These are phyloP conservation scores for Ficedula albicollis DNA, from an alignment of 2,797 vertebrate genomes.

Conservation along the genomic window DNA sequence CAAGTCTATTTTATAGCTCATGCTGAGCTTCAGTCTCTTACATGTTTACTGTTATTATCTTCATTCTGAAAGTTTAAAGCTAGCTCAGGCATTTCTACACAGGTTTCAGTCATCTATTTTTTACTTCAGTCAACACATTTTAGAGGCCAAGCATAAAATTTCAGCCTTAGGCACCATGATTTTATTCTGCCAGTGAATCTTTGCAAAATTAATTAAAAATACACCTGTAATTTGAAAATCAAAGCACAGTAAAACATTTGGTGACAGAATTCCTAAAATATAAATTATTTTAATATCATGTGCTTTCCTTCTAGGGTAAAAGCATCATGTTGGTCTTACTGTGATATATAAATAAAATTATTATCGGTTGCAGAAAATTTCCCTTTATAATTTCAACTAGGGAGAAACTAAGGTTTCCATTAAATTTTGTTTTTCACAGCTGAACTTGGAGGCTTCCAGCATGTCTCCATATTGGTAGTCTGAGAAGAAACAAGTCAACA, in stretches of 20 bases:
- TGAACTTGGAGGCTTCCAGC: background rate
- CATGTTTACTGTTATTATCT: background rate
- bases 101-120: background rate
- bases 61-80: background rate
- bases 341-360: background rate
- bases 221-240: background rate
- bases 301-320: background rate
- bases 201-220: background rate
- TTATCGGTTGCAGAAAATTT: background rate
- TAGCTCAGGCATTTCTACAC: background rate
- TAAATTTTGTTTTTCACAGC: background rate
- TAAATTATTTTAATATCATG: background rate
- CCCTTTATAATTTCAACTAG: background rate
- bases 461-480: background rate
- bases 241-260: background rate
- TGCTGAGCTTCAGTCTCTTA: background rate
- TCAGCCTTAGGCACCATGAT: background rate
- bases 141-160: background rate
- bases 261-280: background rate
- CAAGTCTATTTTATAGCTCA: background rate
- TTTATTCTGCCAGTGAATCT: background rate
- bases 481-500: background rate
- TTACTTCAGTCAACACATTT: background rate
- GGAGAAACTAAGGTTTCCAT: background rate
- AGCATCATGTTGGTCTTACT: background rate